Evolutionary conservation across 1,140 invertebrate species (phyloP), one percentile per base, ranked within the genome.

Genomic region (Neoseiulus cucumeris): DNA sequence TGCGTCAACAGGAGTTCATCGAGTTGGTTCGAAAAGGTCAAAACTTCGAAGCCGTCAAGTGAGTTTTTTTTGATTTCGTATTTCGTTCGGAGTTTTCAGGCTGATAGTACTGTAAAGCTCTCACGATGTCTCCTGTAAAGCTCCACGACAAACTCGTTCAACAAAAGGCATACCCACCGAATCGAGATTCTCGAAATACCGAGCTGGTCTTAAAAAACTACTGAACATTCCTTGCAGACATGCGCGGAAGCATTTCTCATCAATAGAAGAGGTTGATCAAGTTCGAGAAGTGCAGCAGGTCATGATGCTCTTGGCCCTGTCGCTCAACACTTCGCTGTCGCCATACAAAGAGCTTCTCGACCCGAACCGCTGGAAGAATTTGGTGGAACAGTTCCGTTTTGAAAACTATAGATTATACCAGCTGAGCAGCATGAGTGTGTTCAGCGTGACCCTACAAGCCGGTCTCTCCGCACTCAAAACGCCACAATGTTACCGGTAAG

Each of bases 371-470:
- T 98, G 93, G 92, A 78, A 84, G 28, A 80, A 81, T 67, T 78
- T 98, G 28, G 87, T 95, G 65, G 79, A 85, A 68, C 89, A 94
- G 76, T 97, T 96, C 76, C 82, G 92, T 20, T 82, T 86, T 71
- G 92, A 95, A 76, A 94, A 95, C 76, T 92, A 90, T 73, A 85
- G 89, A 70, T 79, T 97, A 30, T 92, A 92, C 76, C 92, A 97
- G 77, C 78, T 98, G 33, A 88, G 89, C 42, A 84, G 84, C 65
- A 86, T 89, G 70, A 91, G 91, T 47, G 86, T 93, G 14, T 90
- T 98, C 71, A 88, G 88, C 25, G 89, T 92, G 0, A 84, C 89
- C 33, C 77, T 91, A 39, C 88, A 91, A 74, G 90, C 91, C 66
- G 94, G 94, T 1, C 80, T 98, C 7, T 93, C 91, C 30, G 88